A percentile compares a stretch with the other conserved stretches of the same genome.
Evolutionary conservation across 2,888 invertebrate species (phyloP).

Genomic region (Achlya flavicornis): DNA sequence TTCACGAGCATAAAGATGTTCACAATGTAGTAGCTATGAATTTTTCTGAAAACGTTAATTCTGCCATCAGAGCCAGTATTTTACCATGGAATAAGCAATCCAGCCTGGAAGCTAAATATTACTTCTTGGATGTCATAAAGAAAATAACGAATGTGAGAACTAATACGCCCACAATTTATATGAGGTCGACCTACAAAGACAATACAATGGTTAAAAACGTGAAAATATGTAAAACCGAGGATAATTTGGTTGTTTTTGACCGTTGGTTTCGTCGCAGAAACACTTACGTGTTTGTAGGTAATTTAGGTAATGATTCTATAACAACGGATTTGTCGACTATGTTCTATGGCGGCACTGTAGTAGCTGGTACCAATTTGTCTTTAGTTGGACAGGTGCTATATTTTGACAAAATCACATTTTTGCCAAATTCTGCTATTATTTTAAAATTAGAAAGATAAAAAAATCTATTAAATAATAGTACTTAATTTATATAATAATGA

Average conservation of each 20-base stretch:
- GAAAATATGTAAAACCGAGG: constrained; percentile 85
- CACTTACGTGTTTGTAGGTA: constrained; percentile 89
- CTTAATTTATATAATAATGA: too few relatives aligned
- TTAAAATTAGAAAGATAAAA: constrained; percentile 72
- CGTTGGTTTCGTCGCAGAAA: constrained; percentile 91
- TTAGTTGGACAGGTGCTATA: constrained; percentile 68
- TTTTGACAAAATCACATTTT: constrained; percentile 73
- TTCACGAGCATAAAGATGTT: constrained; percentile 84
- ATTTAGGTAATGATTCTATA: constrained; percentile 85
- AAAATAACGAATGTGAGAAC: constrained; percentile 85
- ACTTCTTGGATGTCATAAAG: constrained; percentile 82
- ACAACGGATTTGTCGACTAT: constrained; percentile 89
- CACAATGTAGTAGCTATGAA: constrained; percentile 89
- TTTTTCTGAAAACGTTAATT: constrained; percentile 78
- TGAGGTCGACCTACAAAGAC: constrained; percentile 87
- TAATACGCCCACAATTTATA: constrained; percentile 88
- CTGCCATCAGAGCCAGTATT: constrained; percentile 63
- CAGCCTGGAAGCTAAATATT: constrained; percentile 72
- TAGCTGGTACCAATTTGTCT: constrained; percentile 68
- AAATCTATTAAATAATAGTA: background rate
- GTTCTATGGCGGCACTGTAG: constrained; percentile 88
- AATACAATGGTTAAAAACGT: constrained; percentile 86
- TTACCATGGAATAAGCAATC: constrained; percentile 87
- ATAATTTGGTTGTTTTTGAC: constrained; percentile 88
- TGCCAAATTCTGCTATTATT: constrained; percentile 71